Evolutionary conservation across 2,113 vertebrate genomes (phyloP).

Genomic region (Hemiscyllium ocellatum): DNA sequence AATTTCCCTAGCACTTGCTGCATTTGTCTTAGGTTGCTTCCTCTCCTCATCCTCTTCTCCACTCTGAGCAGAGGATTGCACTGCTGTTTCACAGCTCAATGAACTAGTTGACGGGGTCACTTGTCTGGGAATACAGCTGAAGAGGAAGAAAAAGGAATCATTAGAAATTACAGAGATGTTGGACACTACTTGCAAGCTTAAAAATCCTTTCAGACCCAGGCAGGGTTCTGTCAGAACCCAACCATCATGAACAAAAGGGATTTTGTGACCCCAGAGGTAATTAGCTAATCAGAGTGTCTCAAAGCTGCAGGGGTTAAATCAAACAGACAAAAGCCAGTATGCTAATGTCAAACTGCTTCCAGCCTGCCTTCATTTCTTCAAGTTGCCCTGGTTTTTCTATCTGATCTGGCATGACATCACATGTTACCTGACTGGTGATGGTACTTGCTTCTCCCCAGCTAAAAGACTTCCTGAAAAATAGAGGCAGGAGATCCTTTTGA

Average conservation of each 20-base stretch:
- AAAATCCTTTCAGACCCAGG: not conserved
- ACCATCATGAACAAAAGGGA: conserved; percentile 8
- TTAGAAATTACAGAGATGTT: conserved; percentile 45
- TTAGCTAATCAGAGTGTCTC: conserved; percentile 26
- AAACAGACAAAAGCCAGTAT: conserved; percentile 32
- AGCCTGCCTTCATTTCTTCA: not conserved
- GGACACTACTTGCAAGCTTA: not conserved
- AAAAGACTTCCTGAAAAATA: conserved; percentile 8
- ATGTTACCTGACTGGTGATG: not conserved
- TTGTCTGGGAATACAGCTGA: conserved; percentile 61
- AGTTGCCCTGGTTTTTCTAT: not conserved
- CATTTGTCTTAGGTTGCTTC: conserved; percentile 50
- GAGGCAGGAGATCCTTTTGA: not conserved
- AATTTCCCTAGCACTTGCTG: conserved; percentile 57
- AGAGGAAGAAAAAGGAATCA: conserved; percentile 49
- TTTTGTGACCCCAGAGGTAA: conserved; percentile 22
- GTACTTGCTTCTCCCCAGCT: not conserved
- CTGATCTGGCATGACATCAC: conserved; percentile 25
- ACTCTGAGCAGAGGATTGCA: conserved; percentile 56
- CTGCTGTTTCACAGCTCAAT: conserved; percentile 64
- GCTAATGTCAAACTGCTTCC: conserved; percentile 16
- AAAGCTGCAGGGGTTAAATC: conserved; percentile 34
- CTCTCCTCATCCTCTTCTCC: conserved; percentile 55
- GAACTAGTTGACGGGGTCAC: conserved; percentile 64
- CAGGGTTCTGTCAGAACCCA: not conserved